Conservation (phyloP, 2,888 invertebrate species). For the Andrena bucephala region DNA sequence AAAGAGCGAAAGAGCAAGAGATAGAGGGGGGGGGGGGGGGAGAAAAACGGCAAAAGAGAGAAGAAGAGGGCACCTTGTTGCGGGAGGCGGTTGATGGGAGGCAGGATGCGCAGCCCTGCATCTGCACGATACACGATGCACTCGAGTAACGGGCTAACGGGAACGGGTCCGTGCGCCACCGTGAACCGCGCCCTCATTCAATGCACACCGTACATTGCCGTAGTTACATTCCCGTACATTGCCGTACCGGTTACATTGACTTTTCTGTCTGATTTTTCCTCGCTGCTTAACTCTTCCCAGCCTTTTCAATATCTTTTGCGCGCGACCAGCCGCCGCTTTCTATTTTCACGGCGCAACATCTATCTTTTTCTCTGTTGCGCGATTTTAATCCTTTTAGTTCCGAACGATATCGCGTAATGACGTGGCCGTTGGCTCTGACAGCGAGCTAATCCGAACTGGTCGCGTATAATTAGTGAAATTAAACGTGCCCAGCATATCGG, state of each 20-base stretch:
- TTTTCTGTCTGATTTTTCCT: conserved; percentile 52
- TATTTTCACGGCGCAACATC: conserved; percentile 27
- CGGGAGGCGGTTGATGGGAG: conserved; percentile 16
- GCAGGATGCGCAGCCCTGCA: conserved; percentile 36
- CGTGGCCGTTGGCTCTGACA: conserved; percentile 59
- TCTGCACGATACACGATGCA: conserved; percentile 40
- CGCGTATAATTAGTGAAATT: conserved; percentile 67
- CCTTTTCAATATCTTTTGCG: conserved; percentile 56
- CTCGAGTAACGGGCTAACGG: conserved; percentile 47
- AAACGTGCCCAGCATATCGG: conserved; percentile 58
- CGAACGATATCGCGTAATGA: conserved; percentile 61
- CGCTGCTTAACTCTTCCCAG: conserved; percentile 58
- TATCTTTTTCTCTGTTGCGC: conserved; percentile 30
- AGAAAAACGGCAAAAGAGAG: conserved; percentile 19
- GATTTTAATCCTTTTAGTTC: conserved; percentile 65
- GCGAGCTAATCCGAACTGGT: conserved; percentile 60
- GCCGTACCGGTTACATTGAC: conserved; percentile 39
- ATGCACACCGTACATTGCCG: conserved; percentile 22
- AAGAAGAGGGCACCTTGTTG: conserved; percentile 44
- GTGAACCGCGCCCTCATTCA: conserved; percentile 57
- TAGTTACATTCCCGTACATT: too few species aligned
- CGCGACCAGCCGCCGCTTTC: not conserved
- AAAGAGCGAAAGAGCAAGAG: not conserved
- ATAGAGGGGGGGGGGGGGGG: not conserved
- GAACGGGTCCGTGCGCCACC: conserved; percentile 7